Conservation (phyloP, 2,113 vertebrate species). For the Crotalus viridis region DNA sequence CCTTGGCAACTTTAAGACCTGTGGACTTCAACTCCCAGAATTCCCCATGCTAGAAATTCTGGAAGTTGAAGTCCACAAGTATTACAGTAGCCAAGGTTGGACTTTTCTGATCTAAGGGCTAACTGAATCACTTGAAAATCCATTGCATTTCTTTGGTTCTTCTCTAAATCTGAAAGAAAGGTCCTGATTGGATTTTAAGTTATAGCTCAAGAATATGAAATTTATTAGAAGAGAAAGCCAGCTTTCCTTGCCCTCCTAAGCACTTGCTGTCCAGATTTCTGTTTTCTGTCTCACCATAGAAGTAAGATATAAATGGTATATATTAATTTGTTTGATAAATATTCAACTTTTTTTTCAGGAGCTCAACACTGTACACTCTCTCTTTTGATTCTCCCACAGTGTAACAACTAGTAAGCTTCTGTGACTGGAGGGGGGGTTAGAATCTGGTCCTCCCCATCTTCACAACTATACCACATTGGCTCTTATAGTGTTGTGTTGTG, state of each 20-base stretch:
- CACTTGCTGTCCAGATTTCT: no score
- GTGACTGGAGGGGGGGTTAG: no score
- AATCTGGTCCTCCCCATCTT: no score
- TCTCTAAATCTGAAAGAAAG: background rate
- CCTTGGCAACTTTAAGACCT: background rate
- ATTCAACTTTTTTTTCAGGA: no score
- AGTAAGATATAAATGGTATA: no score
- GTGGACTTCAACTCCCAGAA: background rate
- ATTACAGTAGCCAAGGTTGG: background rate
- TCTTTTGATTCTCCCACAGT: no score
- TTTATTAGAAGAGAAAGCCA: background rate
- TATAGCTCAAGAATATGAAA: background rate
- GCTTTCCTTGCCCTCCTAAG: background rate
- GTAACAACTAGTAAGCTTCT: no score
- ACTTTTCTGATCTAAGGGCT: background rate
- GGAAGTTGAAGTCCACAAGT: background rate
- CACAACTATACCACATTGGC: no score
- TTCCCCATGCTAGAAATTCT: background rate
- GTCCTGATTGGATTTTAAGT: background rate
- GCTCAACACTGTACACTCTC: no score
- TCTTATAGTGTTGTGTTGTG: no score
- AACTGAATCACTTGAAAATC: background rate
- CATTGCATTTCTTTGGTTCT: background rate
- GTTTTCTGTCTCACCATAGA: no score
- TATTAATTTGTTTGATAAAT: no score